Evolutionary conservation across 2,888 invertebrate species (phyloP), one percentile per base, ranked within the genome.

Genomic region (Lordiphosa andalusiaca): DNA sequence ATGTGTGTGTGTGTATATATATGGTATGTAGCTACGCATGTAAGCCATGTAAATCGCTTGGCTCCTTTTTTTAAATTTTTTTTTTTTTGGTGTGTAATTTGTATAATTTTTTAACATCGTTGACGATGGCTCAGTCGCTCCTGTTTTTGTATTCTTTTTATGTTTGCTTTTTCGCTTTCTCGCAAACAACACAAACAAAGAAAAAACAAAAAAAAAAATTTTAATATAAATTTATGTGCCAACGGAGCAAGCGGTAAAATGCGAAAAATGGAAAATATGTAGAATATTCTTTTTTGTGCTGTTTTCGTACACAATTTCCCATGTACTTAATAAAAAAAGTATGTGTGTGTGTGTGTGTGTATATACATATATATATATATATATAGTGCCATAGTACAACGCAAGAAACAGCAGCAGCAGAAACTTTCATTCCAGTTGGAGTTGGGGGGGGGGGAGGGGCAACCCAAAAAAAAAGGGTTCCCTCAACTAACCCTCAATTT

Each of bases 51-150:
- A 63, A 71, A 76, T 72, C 64, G 64, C 63, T 53, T 59, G 37
- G 49, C 68, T 64, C 7, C 16, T 44, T 25, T 51, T 42, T 38
- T 47, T 50, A 37, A n/a, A n/a, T n/a, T n/a, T n/a, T 30, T 48
- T 36, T 12, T 30, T 7, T 13, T 6, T 25, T 50, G 33, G 33
- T 37, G 39, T 81, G 78, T 81, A 81, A 81, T 81, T 76, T 77
- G 74, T 81, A 77, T 78, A 82, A 82, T 75, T 78, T 82, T 78
- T 77, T 77, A 74, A 78, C 75, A 78, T 77, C 74, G 82, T 77
- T 63, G 66, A 67, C 64, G 53, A 6, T 46, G 41, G 48, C 41
- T 25, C 25, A 23, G 30, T 30, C 30, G 9, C 30, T 30, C 10
- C 30, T 30, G 30, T 30, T 10, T 30, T 25, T 30, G 6, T 25